Evolutionary conservation across 2,113 vertebrate species (phyloP).

Genomic region (Illadopsis cleaveri): DNA sequence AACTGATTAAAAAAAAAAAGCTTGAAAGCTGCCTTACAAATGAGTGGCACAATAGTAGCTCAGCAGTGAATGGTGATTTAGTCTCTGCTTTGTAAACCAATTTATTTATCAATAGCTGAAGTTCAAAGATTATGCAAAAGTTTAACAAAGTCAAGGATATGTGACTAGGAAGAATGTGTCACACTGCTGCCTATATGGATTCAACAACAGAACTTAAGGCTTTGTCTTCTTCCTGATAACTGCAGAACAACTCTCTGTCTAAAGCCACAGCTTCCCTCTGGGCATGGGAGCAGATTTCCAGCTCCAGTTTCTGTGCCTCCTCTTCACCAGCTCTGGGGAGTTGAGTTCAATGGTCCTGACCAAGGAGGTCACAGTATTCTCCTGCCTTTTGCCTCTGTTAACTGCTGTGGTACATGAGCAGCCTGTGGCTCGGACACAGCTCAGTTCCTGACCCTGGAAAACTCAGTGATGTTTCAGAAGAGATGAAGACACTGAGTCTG

Average conservation of each 20-base stretch:
- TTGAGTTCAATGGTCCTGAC: neutral
- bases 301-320: neutral
- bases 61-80: conserved; percentile 23
- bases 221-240: neutral
- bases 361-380: neutral
- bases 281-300: neutral
- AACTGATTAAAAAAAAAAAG: conserved; percentile 51
- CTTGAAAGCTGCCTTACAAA: conserved; percentile 37
- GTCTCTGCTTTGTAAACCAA: conserved; percentile 8
- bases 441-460: neutral
- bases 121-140: conserved; percentile 26
- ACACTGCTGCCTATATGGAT: neutral
- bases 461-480: neutral
- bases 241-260: neutral
- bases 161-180: neutral
- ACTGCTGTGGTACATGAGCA: neutral
- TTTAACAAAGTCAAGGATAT: neutral
- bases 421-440: neutral
- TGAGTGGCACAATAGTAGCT: conserved; percentile 27
- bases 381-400: neutral
- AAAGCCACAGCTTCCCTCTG: neutral
- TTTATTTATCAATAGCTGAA: conserved; percentile 45
- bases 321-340: neutral
- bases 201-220: neutral
- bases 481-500: neutral